Conservation (phyloP, 2,797 vertebrate species). For the Gambusia yucatana region DNA sequence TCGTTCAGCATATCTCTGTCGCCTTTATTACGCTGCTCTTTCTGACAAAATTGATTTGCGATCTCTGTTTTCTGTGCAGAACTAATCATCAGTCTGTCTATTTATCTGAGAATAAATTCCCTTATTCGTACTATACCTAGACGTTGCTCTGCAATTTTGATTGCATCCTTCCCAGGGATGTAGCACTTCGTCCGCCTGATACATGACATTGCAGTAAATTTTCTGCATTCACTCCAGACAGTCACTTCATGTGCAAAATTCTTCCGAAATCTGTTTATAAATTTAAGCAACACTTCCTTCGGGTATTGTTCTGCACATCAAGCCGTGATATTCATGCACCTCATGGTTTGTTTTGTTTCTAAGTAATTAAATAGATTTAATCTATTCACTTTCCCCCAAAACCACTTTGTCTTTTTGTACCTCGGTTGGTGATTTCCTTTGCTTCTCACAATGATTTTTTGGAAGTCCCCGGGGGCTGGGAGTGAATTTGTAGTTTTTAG, state of each 20-base stretch:
- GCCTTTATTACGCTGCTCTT: conserved; percentile 5
- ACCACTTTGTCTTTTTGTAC: conserved; percentile 18
- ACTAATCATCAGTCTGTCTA: conserved; percentile 15
- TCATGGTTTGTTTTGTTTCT: conserved; percentile 21
- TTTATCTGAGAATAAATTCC: not conserved
- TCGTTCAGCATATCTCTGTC: not conserved
- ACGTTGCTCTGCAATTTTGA: conserved; percentile 33
- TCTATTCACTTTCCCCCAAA: conserved; percentile 11
- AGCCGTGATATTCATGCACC: conserved; percentile 18
- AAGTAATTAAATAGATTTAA: conserved; percentile 36
- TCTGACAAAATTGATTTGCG: conserved; percentile 22
- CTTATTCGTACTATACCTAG: not conserved
- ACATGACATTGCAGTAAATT: conserved; percentile 33
- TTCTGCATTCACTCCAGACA: conserved; percentile 38
- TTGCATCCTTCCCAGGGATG: conserved; percentile 23
- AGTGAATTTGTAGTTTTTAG: conserved; percentile 29
- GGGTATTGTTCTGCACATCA: conserved; percentile 15
- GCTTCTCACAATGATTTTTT: conserved; percentile 21
- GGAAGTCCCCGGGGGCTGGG: not conserved
- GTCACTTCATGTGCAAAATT: conserved; percentile 10
- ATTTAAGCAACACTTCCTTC: conserved; percentile 13
- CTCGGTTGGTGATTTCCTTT: conserved; percentile 25
- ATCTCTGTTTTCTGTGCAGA: conserved; percentile 1
- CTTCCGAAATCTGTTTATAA: conserved; percentile 14
- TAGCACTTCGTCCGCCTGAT: conserved; percentile 41